Base-by-base conservation (phyloP, 1,140 invertebrate species). In the Monomorium pharaonis region DNA sequence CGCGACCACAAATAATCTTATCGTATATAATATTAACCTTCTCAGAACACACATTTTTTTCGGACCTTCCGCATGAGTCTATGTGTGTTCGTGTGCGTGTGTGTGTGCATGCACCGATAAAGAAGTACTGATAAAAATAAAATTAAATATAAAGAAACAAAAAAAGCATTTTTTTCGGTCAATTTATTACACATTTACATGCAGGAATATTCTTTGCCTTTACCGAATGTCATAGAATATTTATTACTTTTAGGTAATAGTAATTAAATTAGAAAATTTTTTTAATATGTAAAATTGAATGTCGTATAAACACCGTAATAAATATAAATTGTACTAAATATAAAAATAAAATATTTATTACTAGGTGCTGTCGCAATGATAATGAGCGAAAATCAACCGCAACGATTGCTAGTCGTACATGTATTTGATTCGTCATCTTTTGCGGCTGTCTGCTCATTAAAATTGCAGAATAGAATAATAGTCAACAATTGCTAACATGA, bases 381-480 rank as follows among this genome's bases (percentile, higher is more conserved):
- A 37, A 74, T 74, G 12, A 33, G 18, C 16, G 5, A 51, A 10
- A 72, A 30, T 51, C 27, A 33, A 7, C 1, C 6, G 69, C 47
- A 51, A 54, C 27, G n/a, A 74, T 37, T 37, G 30, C 47, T 54
- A 2, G 2, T n/a, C 10, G 12, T 49, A 51, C 18, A 49, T 5
- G 27, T 3, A 37, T 37, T 74, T 33, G 49, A 56, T 74, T 74
- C 70, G 49, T 74, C 49, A 54, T 74, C 70, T 54, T 74, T 27
- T 74, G 18, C 47, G 49, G n/a, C 27, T 18, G 10, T 21, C n/a
- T 21, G 30, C 27, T 74, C 49, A 74, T 74, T 74, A 74, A 56
- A 72, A 72, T 51, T 51, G 47, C 27, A n/a, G 69, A 72, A 37
- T 74, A 30, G n/a, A 54, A 56, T 74, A 74, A 74, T 74, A 33